Evolutionary conservation across 2,113 vertebrate species (phyloP), one percentile per base, ranked within the genome.

Genomic region (Ameiurus melas): DNA sequence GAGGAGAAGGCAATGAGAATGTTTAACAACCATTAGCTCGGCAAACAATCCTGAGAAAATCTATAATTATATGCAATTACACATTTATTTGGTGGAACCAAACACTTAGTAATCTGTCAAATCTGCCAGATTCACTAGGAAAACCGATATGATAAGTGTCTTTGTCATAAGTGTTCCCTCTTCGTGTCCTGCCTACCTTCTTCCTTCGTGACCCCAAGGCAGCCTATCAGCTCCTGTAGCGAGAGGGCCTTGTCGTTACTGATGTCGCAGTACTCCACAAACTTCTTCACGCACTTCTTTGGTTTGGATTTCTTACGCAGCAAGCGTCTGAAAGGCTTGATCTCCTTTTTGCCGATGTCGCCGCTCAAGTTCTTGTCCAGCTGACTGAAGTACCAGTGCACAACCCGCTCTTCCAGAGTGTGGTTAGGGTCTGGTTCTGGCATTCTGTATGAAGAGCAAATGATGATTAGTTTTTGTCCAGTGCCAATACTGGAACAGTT

Each of bases 241-340:
- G 98, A 97, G 73, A 99, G 93, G 1, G 98, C 96, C 88, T 97
- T 98, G 94, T 99, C 96, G 0, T 97, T 97, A 93, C 97, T 97
- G 89, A 96, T 94, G 85, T 99, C 98, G 1, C 98, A 99, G 91
- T 99, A 99, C 90, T 99, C 98, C 89, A 98, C 97, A 89, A 99
- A 99, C 93, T 96, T 98, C 95, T 98, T 98, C 91, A 99, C 97
- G 13, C 98, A 99, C 90, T 99, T 99, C 90, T 98, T 99, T 5
- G 98, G 98, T 91, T 99, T 99, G 86, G 98, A 97, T 83, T 98
- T 99, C 91, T 99, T 99, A 88, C 98, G 96, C 30, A 99, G 95
- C 88, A 99, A 96, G 57, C 97, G 96, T 93, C 98, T 99, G 93
- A 99, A 98, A 5, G 98, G 97, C 73, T 99, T 99, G 91, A 99